Conservation (phyloP, 2,888 invertebrate genomes). For the Sinopyrophorus schimmeli region DNA sequence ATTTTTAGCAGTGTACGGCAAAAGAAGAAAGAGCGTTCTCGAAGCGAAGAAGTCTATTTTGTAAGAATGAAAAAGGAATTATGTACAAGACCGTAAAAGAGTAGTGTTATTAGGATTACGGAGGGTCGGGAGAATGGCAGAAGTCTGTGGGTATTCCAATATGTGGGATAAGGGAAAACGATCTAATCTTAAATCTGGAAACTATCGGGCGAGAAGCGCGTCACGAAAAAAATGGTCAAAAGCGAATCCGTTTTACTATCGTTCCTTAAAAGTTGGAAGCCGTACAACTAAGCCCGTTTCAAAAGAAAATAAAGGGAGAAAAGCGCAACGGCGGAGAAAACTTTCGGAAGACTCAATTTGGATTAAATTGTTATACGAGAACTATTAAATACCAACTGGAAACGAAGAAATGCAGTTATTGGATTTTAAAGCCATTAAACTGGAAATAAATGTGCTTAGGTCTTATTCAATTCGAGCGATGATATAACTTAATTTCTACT, state of each 20-base stretch:
- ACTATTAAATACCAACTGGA: conserved; percentile 40
- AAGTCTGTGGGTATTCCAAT: conserved; percentile 10
- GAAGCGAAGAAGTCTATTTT: too few species aligned
- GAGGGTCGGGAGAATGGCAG: conserved; percentile 10
- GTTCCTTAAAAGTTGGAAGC: conserved; percentile 46
- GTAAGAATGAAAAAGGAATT: too few species aligned
- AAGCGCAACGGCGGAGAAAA: conserved; percentile 41
- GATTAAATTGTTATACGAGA: conserved; percentile 49
- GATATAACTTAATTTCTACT: conserved; percentile 23
- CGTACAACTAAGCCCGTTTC: conserved; percentile 40
- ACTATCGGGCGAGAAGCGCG: conserved; percentile 35
- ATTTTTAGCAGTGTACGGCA: too few species aligned
- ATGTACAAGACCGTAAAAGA: too few species aligned
- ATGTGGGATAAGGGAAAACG: conserved; percentile 16
- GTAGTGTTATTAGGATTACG: conserved; percentile 13
- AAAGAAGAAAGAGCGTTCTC: too few species aligned
- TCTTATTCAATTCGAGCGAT: conserved; percentile 25
- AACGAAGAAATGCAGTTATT: conserved; percentile 27
- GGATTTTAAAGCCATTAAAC: conserved; percentile 24
- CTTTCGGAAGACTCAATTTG: conserved; percentile 48
- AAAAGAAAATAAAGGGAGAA: conserved; percentile 45
- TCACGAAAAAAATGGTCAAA: conserved; percentile 47
- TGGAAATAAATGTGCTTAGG: conserved; percentile 25
- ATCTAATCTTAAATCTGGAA: conserved; percentile 32
- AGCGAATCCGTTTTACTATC: conserved; percentile 48